Conservation (phyloP, 2,888 invertebrate genomes). For the Scaptomyza flava region DNA sequence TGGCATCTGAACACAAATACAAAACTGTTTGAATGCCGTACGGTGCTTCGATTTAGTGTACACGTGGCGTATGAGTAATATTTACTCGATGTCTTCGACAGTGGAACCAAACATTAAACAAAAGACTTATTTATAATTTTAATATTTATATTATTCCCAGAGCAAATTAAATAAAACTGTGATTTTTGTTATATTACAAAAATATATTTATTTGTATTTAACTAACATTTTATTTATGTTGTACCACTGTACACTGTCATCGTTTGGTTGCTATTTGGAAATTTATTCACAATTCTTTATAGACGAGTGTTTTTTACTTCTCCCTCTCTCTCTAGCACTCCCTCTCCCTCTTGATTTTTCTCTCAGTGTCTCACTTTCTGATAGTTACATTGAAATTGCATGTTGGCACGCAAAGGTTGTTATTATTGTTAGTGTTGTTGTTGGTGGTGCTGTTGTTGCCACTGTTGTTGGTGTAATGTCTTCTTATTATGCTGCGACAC, state of each 20-base stretch:
- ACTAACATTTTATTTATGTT: background rate
- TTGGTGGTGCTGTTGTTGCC: conserved; percentile 51
- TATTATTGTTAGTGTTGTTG: conserved; percentile 42
- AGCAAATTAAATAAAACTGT: too few species aligned
- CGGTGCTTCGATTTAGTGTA: conserved; percentile 43
- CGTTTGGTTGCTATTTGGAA: conserved; percentile 65
- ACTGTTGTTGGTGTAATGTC: conserved; percentile 73
- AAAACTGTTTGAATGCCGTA: conserved; percentile 47
- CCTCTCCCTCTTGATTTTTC: background rate
- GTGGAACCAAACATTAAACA: conserved; percentile 15
- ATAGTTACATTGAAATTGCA: conserved; percentile 83
- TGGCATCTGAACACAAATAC: conserved; percentile 25
- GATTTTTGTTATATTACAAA: too few species aligned
- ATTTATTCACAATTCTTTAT: conserved; percentile 76
- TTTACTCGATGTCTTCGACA: conserved; percentile 37
- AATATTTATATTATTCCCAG: too few species aligned
- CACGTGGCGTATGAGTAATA: conserved; percentile 71
- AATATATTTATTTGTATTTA: background rate
- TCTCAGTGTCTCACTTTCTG: conserved; percentile 11
- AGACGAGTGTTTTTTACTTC: conserved; percentile 58
- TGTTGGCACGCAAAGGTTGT: conserved; percentile 82
- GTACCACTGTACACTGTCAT: conserved; percentile 49
- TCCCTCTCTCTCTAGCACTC: background rate
- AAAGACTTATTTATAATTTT: background rate
- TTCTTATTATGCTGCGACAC: conserved; percentile 79